Percentiles rank a stretch among this genome's conserved stretches.
These are phyloP conservation scores for Kradibia gibbosae DNA, from an alignment of 1,140 invertebrate genomes.

Conservation along the genomic window DNA sequence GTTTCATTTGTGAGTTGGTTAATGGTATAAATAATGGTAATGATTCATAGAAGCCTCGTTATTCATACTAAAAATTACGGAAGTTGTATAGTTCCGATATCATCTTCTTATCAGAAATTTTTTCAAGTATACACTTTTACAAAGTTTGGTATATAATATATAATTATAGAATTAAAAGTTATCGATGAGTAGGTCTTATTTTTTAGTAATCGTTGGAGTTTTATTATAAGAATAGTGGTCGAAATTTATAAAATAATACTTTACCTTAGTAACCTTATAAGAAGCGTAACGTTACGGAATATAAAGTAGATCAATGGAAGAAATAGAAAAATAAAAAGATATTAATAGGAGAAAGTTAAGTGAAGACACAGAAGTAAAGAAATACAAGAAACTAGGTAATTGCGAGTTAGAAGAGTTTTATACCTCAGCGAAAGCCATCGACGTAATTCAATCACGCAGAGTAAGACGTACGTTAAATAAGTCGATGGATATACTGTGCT, in stretches of 20 bases:
- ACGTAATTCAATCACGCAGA: background rate
- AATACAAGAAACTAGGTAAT: slow-evolving; percentile 15
- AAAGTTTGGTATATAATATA: background rate
- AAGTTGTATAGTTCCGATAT: background rate
- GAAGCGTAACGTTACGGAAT: background rate
- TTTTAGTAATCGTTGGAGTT: no score
- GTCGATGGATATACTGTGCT: no score
- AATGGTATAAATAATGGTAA: background rate
- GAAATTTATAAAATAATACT: background rate
- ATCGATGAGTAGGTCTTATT: no score
- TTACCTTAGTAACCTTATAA: background rate
- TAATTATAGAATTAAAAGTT: no score
- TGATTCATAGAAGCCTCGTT: background rate
- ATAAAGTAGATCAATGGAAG: background rate
- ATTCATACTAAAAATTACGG: background rate
- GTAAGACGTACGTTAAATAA: background rate
- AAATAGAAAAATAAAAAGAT: background rate
- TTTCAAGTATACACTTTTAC: background rate
- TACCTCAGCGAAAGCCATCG: background rate
- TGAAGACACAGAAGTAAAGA: background rate
- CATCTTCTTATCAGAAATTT: background rate
- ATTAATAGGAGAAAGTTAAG: background rate
- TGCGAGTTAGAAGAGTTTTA: background rate
- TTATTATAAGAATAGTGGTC: no score
- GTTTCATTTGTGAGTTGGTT: background rate